Conservation (phyloP, 2,113 vertebrate species). For the Callaeas wilsoni region DNA sequence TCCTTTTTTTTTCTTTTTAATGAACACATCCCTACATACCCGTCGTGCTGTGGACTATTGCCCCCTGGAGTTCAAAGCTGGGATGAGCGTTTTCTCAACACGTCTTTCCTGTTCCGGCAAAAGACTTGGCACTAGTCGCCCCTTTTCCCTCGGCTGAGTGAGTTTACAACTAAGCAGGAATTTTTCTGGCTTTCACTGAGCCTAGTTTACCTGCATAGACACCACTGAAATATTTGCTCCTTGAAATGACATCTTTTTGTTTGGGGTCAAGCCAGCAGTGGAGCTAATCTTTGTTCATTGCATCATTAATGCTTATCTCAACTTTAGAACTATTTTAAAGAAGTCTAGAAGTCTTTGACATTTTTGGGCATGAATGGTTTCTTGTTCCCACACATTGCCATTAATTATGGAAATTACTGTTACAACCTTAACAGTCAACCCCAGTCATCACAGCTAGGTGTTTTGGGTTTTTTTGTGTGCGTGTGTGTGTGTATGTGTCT, state of each 20-base stretch:
- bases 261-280: slow-evolving; percentile 12
- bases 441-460: neutral
- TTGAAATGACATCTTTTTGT: neutral
- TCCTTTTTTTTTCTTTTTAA: neutral
- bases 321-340: slow-evolving; percentile 58
- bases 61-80: slow-evolving; percentile 54
- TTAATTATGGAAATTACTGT: neutral
- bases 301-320: slow-evolving; percentile 56
- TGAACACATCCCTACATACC: accelerated
- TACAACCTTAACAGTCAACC: neutral
- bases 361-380: slow-evolving; percentile 16
- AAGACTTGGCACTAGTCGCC: neutral
- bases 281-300: slow-evolving; percentile 60
- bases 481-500: neutral
- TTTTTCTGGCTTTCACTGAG: neutral
- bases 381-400: neutral
- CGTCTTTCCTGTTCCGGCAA: neutral
- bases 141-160: neutral
- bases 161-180: neutral
- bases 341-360: slow-evolving; percentile 36
- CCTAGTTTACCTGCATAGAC: neutral
- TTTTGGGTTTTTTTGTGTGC: too few relatives aligned
- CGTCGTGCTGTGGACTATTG: slow-evolving; percentile 15
- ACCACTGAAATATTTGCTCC: slow-evolving; percentile 10
- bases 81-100: neutral